These are phyloP conservation scores for Pedicia rivosa DNA, from an alignment of 2,888 invertebrate genomes.

Conservation along the genomic window DNA sequence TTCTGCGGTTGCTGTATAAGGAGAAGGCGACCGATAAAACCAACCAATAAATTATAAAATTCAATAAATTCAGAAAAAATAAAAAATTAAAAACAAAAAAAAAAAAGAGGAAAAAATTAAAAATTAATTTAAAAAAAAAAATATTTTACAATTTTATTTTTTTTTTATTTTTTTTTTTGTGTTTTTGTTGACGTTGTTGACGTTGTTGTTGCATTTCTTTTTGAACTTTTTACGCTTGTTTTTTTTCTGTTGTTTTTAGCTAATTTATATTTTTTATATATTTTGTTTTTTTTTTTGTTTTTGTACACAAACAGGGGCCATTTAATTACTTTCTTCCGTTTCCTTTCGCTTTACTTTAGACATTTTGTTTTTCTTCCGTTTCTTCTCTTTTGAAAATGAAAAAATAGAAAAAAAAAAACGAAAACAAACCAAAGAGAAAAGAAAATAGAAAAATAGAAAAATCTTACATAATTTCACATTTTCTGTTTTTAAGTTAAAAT, in stretches of 20 bases:
- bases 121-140: background rate
- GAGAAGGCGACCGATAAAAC: slow-evolving; percentile 57
- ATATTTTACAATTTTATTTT: slow-evolving; percentile 1
- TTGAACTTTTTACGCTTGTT: too few species aligned
- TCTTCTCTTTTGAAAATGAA: too few species aligned
- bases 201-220: too few species aligned
- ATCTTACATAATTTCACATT: too few species aligned
- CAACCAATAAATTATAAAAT: slow-evolving; percentile 24
- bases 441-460: too few species aligned
- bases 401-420: too few species aligned
- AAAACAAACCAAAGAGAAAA: too few species aligned
- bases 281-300: slow-evolving; percentile 1
- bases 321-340: slow-evolving; percentile 14
- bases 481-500: too few species aligned
- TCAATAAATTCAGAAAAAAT: slow-evolving; percentile 3
- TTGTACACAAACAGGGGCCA: slow-evolving; percentile 16
- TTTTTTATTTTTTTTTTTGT: slow-evolving; percentile 1
- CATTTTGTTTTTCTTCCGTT: slow-evolving; percentile 1
- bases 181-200: too few species aligned
- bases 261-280: background rate
- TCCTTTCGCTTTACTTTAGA: slow-evolving; percentile 6
- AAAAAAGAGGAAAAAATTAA: background rate
- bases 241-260: too few species aligned
- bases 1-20: slow-evolving; percentile 71
- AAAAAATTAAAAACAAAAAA: background rate